A percentile compares a stretch with the other conserved stretches of the same genome.
These are phyloP conservation scores for Atherinosoma microstoma DNA, from an alignment of 2,797 vertebrate genomes.

Conservation along the genomic window DNA sequence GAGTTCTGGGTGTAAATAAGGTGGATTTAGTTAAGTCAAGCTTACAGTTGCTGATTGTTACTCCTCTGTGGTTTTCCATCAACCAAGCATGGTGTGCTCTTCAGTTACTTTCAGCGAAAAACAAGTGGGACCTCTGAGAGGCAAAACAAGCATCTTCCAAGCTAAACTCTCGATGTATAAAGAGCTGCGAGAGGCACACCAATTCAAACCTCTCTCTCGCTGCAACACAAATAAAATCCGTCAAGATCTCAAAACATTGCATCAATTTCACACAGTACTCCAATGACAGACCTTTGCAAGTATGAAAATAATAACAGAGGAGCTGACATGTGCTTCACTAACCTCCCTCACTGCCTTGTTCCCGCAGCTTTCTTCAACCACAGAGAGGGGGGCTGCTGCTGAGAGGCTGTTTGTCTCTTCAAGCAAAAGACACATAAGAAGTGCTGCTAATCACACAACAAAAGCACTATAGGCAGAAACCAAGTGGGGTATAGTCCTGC, in stretches of 20 bases:
- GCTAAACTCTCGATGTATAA: constrained; percentile 17
- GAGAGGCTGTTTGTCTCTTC: constrained; percentile 34
- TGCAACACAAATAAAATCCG: constrained; percentile 30
- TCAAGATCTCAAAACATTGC: constrained; percentile 29
- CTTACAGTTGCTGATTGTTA: constrained; percentile 24
- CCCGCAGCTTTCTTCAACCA: constrained; percentile 24
- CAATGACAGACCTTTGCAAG: constrained; percentile 49
- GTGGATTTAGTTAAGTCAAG: constrained; percentile 38
- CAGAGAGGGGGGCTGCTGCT: constrained; percentile 23
- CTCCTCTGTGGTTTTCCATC: constrained; percentile 35
- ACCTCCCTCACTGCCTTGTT: constrained; percentile 27
- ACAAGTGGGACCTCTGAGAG: constrained; percentile 20
- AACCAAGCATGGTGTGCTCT: constrained; percentile 11
- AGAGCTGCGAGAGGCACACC: constrained; percentile 13
- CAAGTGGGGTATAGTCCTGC: neutral
- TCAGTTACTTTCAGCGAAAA: constrained; percentile 24
- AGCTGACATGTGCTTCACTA: constrained; percentile 35
- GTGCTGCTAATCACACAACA: constrained; percentile 36
- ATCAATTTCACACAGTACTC: constrained; percentile 37
- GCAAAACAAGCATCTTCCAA: constrained; percentile 49
- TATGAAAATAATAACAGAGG: constrained; percentile 60
- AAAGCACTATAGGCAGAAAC: neutral
- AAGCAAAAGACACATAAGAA: constrained; percentile 30
- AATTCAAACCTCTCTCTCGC: constrained; percentile 23
- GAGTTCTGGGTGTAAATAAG: constrained; percentile 30